phyloP scores from a whole-genome alignment of 2,888 invertebrate species.

The Brenthis daphne region DNA sequence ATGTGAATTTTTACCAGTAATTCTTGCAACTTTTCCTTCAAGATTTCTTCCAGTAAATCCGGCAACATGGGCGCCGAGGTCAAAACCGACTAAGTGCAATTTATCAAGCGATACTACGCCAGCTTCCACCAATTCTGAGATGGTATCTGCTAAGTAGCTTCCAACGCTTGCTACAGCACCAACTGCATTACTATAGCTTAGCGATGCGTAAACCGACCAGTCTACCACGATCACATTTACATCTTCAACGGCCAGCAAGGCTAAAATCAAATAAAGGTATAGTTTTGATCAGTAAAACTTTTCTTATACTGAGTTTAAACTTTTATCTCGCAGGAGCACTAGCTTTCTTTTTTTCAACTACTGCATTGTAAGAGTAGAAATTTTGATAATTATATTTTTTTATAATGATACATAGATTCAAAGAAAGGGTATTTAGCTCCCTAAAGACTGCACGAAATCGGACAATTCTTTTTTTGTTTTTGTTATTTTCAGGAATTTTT shows the following conservation, averaged over 20 bases:
- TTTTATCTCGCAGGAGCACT: too few species aligned
- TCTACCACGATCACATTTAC: conserved; percentile 58
- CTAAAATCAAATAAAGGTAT: conserved; percentile 39
- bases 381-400: too few species aligned
- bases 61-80: conserved; percentile 61
- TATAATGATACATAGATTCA: too few species aligned
- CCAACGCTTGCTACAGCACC: conserved; percentile 51
- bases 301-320: too few species aligned
- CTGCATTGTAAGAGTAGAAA: too few species aligned
- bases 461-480: too few species aligned
- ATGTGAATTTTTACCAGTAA: conserved; percentile 54
- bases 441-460: too few species aligned
- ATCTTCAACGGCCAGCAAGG: conserved; percentile 43
- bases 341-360: too few species aligned
- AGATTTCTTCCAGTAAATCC: conserved; percentile 53
- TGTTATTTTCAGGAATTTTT: too few species aligned
- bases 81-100: conserved; percentile 60
- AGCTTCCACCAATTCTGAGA: conserved; percentile 39
- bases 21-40: conserved; percentile 49
- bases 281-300: too few species aligned
- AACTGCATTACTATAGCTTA: conserved; percentile 50
- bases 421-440: too few species aligned
- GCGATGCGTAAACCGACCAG: conserved; percentile 53
- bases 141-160: conserved; percentile 43
- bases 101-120: conserved; percentile 34